Conservation (phyloP, 2,888 invertebrate genomes). For the Cordilura impudica region DNA sequence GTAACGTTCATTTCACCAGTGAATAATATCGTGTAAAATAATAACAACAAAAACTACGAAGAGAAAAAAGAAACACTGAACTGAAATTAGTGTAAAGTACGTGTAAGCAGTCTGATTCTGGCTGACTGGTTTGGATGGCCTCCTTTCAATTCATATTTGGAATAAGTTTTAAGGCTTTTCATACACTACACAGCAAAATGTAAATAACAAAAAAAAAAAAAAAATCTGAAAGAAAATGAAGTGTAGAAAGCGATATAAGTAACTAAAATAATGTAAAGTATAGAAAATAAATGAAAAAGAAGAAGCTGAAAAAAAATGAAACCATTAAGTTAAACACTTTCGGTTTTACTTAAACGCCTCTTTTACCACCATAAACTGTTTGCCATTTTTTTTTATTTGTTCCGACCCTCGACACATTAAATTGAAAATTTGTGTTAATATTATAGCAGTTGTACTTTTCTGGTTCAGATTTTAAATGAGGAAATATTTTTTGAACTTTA, state of each 20-base stretch:
- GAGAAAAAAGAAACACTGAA: neutral
- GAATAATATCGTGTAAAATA: neutral
- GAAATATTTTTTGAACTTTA: slow-evolving; percentile 10
- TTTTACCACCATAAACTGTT: slow-evolving; percentile 49
- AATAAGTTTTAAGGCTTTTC: slow-evolving; percentile 29
- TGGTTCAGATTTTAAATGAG: neutral
- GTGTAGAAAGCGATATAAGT: slow-evolving; percentile 34
- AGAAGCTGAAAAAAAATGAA: neutral
- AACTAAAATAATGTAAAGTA: slow-evolving; percentile 36
- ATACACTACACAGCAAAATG: neutral
- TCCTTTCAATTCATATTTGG: slow-evolving; percentile 24
- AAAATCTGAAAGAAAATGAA: slow-evolving; percentile 22
- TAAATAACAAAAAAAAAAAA: neutral
- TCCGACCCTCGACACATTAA: slow-evolving; percentile 8
- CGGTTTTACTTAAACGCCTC: slow-evolving; percentile 52
- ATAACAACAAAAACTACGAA: neutral
- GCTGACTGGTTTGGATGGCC: neutral
- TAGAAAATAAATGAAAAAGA: neutral
- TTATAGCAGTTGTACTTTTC: slow-evolving; percentile 6
- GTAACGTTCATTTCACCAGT: slow-evolving; percentile 26
- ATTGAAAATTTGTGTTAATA: slow-evolving; percentile 21
- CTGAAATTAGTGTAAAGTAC: neutral
- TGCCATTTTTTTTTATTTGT: slow-evolving; percentile 18
- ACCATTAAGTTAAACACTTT: slow-evolving; percentile 56
- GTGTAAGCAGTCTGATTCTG: slow-evolving; percentile 6